Evolutionary conservation across 64 coral and sea anemone species (phyloP), one percentile per base, ranked within the genome.

Genomic region (Dendrophyllia cribrosa): DNA sequence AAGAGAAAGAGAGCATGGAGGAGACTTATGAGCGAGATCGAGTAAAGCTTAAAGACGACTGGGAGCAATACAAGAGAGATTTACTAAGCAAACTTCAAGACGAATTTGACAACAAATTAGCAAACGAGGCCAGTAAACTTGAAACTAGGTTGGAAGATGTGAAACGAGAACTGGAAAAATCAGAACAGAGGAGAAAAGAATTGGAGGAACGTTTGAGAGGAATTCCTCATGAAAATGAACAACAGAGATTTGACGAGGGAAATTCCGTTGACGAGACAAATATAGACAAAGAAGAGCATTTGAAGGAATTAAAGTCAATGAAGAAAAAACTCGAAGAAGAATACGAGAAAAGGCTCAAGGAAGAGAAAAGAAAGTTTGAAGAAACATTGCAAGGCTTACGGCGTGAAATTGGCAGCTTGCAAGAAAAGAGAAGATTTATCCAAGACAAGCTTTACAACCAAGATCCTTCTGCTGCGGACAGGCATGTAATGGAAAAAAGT

Each of bases 381-480:
- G 95, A 97, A 60, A 97, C 91, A 67, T 70, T 97, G 72, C 92
- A 94, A 20, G 88, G 88, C 24, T 63, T 97, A 50, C 53, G 88
- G 15, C 55, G 77, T 24, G 95, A 97, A 51, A 85, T 97, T 21
- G 75, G 93, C 49, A 97, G 67, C 64, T 70, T 97, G 22, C 95
- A 97, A 75, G 95, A 97, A 56, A 97, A 97, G 66, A 90, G 95
- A 22, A 91, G 79, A 52, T n/a, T 97, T 12, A 97, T 97, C 66
- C 95, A 97, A 94, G 95, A 97, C 45, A 88, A 93, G 44, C 59
- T 97, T 34, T 94, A 97, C 55, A 94, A 94, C 65, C 95, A 97
- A 51, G 95, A 97, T 51, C 53, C 88, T 20, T 63, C 80, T 17
- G 24, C 73, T 23, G 75, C 71, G 49, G 88, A 97, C 44, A 86